phyloP scores from a whole-genome alignment of 2,888 invertebrate species.

The Phytoseiulus persimilis region DNA sequence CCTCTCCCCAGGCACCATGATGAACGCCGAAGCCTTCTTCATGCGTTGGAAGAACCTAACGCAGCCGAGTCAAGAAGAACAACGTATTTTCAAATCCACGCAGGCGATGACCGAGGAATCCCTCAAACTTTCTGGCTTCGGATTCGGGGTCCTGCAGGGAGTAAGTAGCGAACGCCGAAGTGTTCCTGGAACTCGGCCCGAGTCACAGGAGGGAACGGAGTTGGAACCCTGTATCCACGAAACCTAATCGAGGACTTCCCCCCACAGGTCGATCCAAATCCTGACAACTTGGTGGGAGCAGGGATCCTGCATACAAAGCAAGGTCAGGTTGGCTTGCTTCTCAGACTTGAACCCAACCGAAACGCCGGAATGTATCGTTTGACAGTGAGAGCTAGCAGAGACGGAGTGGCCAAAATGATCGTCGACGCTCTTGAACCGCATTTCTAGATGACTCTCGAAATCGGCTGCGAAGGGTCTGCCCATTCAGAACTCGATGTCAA shows the following conservation, averaged over 20 bases:
- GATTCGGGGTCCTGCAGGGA: slow-evolving; percentile 34
- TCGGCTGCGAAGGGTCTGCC: too few species aligned
- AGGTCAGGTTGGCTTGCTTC: slow-evolving; percentile 89
- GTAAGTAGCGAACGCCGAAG: neutral
- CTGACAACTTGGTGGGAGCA: slow-evolving; percentile 97
- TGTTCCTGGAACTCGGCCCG: too few species aligned
- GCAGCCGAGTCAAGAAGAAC: slow-evolving; percentile 73
- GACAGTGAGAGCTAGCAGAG: slow-evolving; percentile 94
- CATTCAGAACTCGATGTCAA: too few species aligned
- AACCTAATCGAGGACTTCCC: too few species aligned
- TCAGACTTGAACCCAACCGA: slow-evolving; percentile 94
- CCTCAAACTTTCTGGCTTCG: slow-evolving; percentile 51
- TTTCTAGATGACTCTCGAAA: neutral
- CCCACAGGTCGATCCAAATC: slow-evolving; percentile 75
- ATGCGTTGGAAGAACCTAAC: slow-evolving; percentile 96
- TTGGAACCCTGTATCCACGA: too few species aligned
- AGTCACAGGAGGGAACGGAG: too few species aligned
- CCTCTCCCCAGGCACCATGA: slow-evolving; percentile 68
- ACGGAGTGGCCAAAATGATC: slow-evolving; percentile 72
- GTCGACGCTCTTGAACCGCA: slow-evolving; percentile 36
- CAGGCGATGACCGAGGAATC: slow-evolving; percentile 78
- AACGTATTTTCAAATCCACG: slow-evolving; percentile 92
- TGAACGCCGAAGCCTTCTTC: slow-evolving; percentile 97
- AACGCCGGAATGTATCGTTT: slow-evolving; percentile 99
- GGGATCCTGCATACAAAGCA: slow-evolving; percentile 91